Evolutionary conservation across 2,797 vertebrate genomes (phyloP).

Genomic region (Erethizon dorsatum): DNA sequence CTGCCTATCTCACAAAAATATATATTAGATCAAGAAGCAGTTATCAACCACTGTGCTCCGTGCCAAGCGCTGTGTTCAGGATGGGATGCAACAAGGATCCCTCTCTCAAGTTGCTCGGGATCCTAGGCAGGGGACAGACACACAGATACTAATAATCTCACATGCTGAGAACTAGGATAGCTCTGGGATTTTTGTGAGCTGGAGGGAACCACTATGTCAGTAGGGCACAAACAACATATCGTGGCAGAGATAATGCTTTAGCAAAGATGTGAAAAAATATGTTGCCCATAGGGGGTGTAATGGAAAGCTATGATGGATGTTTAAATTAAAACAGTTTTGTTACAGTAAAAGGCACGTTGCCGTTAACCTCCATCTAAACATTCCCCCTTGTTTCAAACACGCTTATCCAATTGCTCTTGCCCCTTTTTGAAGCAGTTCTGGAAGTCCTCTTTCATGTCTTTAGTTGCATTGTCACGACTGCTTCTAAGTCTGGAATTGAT

Average conservation of each 20-base stretch:
- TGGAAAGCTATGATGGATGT: neutral
- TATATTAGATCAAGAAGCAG: neutral
- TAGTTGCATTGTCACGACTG: neutral
- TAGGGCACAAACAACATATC: neutral
- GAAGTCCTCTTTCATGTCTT: neutral
- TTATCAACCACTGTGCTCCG: neutral
- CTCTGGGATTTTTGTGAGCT: neutral
- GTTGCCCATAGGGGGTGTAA: neutral
- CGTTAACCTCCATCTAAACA: neutral
- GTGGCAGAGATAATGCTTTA: neutral
- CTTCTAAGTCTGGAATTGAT: neutral
- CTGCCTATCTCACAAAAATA: neutral
- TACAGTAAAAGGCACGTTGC: neutral
- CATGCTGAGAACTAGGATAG: neutral
- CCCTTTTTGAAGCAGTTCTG: neutral
- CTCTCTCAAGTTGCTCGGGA: neutral
- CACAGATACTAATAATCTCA: neutral
- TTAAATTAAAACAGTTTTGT: neutral
- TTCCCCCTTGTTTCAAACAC: neutral
- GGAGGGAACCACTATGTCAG: neutral
- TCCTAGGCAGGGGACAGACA: neutral
- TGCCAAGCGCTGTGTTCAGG: neutral
- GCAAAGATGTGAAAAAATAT: slow-evolving; percentile 34
- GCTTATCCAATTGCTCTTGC: neutral
- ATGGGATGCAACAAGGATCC: neutral